These are phyloP conservation scores for Melieria picta DNA, from an alignment of 2,888 invertebrate genomes.

Conservation along the genomic window DNA sequence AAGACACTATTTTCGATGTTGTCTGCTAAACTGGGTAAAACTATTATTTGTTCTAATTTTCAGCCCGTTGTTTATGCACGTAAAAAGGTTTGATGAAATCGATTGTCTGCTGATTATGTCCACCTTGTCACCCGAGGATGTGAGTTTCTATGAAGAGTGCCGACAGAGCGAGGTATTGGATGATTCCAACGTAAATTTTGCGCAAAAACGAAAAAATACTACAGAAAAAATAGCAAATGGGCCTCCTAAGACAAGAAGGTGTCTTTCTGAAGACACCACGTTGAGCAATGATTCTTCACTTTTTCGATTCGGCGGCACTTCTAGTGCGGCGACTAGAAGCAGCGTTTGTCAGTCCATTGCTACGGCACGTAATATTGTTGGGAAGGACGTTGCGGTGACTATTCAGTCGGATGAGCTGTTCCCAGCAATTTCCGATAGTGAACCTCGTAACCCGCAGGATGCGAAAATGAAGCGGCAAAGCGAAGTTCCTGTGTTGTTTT, in stretches of 20 bases:
- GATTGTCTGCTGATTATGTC: conserved; percentile 85
- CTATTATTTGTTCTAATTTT: background rate
- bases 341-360: conserved; percentile 46
- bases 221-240: conserved; percentile 25
- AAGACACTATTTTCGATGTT: conserved; percentile 47
- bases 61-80: conserved; percentile 78
- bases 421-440: conserved; percentile 31
- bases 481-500: conserved; percentile 46
- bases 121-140: conserved; percentile 66
- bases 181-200: conserved; percentile 3
- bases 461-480: conserved; percentile 22
- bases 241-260: conserved; percentile 34
- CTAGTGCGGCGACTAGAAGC: conserved; percentile 1
- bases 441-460: background rate
- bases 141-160: conserved; percentile 56
- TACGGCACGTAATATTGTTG: conserved; percentile 43
- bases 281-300: conserved; percentile 48
- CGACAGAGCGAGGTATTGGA: conserved; percentile 48
- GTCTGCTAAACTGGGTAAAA: background rate
- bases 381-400: conserved; percentile 39
- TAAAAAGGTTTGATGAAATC: conserved; percentile 78
- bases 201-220: conserved; percentile 48
- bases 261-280: conserved; percentile 45
- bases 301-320: conserved; percentile 47
- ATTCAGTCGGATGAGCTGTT: conserved; percentile 39